Evolutionary conservation across 2,888 invertebrate species (phyloP).

Genomic region (Diarsia mendica): DNA sequence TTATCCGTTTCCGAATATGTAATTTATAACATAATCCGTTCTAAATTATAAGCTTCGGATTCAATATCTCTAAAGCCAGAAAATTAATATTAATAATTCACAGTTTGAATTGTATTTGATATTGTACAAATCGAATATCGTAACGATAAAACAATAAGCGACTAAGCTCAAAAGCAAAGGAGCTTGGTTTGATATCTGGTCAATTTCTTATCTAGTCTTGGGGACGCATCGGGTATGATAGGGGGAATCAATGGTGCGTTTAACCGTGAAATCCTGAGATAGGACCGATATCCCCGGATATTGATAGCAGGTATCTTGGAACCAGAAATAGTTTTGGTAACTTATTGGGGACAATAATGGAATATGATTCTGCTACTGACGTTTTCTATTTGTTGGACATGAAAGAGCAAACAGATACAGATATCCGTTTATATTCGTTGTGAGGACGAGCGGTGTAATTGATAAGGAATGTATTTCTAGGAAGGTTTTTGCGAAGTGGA

Average conservation of each 20-base stretch:
- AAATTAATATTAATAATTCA: slow-evolving; percentile 42
- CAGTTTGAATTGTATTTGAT: slow-evolving; percentile 34
- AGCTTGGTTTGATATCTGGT: slow-evolving; percentile 81
- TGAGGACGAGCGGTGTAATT: slow-evolving; percentile 15
- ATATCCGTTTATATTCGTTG: slow-evolving; percentile 21
- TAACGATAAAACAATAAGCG: slow-evolving; percentile 70
- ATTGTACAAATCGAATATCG: slow-evolving; percentile 45
- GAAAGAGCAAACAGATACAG: slow-evolving; percentile 49
- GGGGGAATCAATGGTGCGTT: slow-evolving; percentile 84
- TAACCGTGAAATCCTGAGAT: slow-evolving; percentile 89
- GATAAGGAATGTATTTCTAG: slow-evolving; percentile 19
- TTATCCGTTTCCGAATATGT: slow-evolving; percentile 36
- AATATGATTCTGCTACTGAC: slow-evolving; percentile 72
- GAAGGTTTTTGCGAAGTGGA: background rate
- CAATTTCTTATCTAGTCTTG: slow-evolving; percentile 86
- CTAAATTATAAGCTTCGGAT: slow-evolving; percentile 37
- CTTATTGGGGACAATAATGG: slow-evolving; percentile 78
- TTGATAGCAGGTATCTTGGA: slow-evolving; percentile 86
- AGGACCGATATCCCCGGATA: slow-evolving; percentile 84
- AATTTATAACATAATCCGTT: slow-evolving; percentile 55
- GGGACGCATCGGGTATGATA: slow-evolving; percentile 81
- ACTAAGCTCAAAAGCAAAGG: slow-evolving; percentile 72
- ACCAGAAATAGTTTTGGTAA: slow-evolving; percentile 83
- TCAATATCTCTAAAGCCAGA: slow-evolving; percentile 34
- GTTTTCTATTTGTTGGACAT: slow-evolving; percentile 59